A percentile compares a stretch with the other conserved stretches of the same genome.
Conservation (phyloP, 2,888 invertebrate genomes). For the Biston stratarius region DNA sequence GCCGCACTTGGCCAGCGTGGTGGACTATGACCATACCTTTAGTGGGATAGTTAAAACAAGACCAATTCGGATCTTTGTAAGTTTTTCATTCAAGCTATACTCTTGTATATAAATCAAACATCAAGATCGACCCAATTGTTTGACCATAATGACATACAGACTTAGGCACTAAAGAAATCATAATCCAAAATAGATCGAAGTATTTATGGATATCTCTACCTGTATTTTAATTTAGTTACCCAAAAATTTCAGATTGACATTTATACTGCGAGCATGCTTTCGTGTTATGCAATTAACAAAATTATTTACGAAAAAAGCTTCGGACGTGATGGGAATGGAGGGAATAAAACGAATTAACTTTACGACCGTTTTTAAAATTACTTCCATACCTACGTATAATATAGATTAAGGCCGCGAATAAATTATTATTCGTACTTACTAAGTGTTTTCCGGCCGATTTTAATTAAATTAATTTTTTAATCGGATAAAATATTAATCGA, state of each 20-base stretch:
- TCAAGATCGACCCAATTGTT: too few relatives aligned
- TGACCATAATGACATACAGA: too few relatives aligned
- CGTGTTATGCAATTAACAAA: constrained; percentile 60
- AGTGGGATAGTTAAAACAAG: too few relatives aligned
- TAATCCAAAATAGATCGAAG: neutral
- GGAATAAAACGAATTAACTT: constrained; percentile 67
- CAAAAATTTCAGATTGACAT: constrained; percentile 46
- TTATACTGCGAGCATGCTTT: constrained; percentile 51
- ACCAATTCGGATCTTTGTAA: too few relatives aligned
- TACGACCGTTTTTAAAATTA: constrained; percentile 64
- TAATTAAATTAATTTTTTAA: constrained; percentile 38
- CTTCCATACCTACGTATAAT: constrained; percentile 43
- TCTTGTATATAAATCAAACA: too few relatives aligned
- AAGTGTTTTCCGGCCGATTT: constrained; percentile 41
- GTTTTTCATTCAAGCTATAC: too few relatives aligned
- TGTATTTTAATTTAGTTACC: neutral
- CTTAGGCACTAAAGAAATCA: too few relatives aligned
- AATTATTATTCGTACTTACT: constrained; percentile 40
- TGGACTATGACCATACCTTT: too few relatives aligned
- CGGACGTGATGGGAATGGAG: constrained; percentile 69
- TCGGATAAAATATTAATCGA: constrained; percentile 20
- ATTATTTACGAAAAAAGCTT: constrained; percentile 58
- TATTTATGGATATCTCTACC: neutral
- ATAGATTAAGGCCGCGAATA: constrained; percentile 40
- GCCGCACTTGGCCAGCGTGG: too few relatives aligned